Evolutionary conservation across 1,140 invertebrate species (phyloP).

Genomic region (Araneus ventricosus): DNA sequence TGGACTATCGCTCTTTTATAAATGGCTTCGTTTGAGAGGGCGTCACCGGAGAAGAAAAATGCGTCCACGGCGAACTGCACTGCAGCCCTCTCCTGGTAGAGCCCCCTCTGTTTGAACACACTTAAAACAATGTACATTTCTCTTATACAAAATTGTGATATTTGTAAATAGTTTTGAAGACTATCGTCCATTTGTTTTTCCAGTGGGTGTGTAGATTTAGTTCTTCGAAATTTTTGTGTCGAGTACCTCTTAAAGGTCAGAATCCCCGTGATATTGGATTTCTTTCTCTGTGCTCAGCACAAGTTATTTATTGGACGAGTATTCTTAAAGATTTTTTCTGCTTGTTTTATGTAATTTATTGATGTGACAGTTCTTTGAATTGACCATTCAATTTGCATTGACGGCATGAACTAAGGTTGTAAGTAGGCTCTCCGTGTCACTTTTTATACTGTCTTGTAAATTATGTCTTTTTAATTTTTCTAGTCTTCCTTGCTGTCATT

Average conservation of each 20-base stretch:
- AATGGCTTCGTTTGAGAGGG: conserved; percentile 51
- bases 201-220: conserved; percentile 24
- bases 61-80: conserved; percentile 18
- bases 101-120: conserved; percentile 60
- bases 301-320: conserved; percentile 3
- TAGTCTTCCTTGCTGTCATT: neutral
- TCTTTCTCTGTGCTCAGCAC: neutral
- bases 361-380: neutral
- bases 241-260: neutral
- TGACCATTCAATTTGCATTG: neutral
- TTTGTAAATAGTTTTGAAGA: conserved; percentile 58
- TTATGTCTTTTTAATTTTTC: neutral
- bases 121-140: conserved; percentile 35
- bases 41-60: conserved; percentile 44
- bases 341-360: neutral
- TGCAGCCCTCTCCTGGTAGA: conserved; percentile 54
- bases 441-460: conserved; percentile 4
- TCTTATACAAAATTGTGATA: conserved; percentile 64
- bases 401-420: neutral
- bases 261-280: neutral
- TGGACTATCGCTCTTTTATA: conserved; percentile 46
- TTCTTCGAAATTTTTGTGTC: neutral
- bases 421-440: neutral
- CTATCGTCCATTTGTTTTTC: conserved; percentile 1
- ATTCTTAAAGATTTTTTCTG: neutral